phyloP scores from a whole-genome alignment of 2,113 vertebrate species.

The Xerus inauris region DNA sequence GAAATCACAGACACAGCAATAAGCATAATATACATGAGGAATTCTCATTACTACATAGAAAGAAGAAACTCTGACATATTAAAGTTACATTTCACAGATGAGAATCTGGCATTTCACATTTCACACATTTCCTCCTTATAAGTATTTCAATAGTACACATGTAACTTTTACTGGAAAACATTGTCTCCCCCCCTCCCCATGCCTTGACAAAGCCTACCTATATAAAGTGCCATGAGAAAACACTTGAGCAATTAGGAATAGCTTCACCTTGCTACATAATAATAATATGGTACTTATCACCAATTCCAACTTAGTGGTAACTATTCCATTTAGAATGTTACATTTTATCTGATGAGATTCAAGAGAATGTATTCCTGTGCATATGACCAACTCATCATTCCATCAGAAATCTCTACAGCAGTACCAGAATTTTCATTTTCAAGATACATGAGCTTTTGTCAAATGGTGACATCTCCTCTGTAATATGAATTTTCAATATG shows the following conservation, averaged over 20 bases:
- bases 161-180: background rate
- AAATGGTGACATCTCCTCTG: constrained; percentile 78
- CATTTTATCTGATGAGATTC: constrained; percentile 64
- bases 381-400: constrained; percentile 77
- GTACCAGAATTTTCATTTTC: constrained; percentile 82
- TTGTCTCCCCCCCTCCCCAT: background rate
- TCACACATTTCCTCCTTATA: background rate
- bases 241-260: background rate
- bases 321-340: constrained; percentile 73
- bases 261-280: background rate
- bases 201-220: background rate
- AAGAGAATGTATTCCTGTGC: constrained; percentile 71
- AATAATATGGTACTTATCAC: constrained; percentile 35
- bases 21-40: background rate
- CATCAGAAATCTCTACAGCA: constrained; percentile 77
- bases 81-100: background rate
- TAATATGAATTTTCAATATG: constrained; percentile 81
- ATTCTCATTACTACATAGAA: background rate
- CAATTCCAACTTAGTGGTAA: constrained; percentile 53
- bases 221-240: background rate
- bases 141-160: background rate
- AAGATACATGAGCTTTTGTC: constrained; percentile 77
- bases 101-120: background rate
- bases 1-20: background rate
- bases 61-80: background rate